Evolutionary conservation across 2,888 invertebrate species (phyloP).

Genomic region (Limulus polyphemus): DNA sequence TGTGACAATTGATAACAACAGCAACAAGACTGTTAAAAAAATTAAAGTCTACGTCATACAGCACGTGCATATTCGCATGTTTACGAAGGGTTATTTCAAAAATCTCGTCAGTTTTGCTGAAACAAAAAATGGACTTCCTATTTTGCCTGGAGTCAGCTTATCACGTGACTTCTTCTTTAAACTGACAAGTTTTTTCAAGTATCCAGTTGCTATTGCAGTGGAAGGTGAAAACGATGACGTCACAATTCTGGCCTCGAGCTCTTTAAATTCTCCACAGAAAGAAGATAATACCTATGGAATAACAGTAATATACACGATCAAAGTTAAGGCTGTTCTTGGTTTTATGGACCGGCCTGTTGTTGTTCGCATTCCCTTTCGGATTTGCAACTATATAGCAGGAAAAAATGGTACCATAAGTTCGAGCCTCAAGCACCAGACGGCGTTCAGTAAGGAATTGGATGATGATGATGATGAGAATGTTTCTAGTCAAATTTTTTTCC

Average conservation of each 20-base stretch:
- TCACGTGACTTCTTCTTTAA: slow-evolving; percentile 18
- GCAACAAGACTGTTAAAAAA: slow-evolving; percentile 66
- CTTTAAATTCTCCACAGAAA: slow-evolving; percentile 8
- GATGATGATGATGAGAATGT: too few species aligned
- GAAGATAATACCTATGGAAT: slow-evolving; percentile 25
- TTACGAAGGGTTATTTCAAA: slow-evolving; percentile 86
- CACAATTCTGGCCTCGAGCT: slow-evolving; percentile 15
- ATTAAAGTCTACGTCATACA: slow-evolving; percentile 74
- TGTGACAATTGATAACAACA: slow-evolving; percentile 62
- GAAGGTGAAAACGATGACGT: slow-evolving; percentile 15
- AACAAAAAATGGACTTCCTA: slow-evolving; percentile 16
- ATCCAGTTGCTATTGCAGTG: slow-evolving; percentile 22
- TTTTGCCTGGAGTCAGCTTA: slow-evolving; percentile 16
- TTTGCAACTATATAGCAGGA: slow-evolving; percentile 10
- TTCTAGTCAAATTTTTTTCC: too few species aligned
- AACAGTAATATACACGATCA: slow-evolving; percentile 21
- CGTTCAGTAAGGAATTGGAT: too few species aligned
- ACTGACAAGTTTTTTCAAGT: slow-evolving; percentile 15
- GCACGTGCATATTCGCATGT: slow-evolving; percentile 87
- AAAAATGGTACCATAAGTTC: too few species aligned
- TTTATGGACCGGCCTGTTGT: slow-evolving; percentile 21
- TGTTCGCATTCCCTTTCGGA: slow-evolving; percentile 18
- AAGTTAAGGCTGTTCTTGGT: slow-evolving; percentile 21
- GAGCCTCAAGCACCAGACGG: too few species aligned
- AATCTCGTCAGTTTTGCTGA: slow-evolving; percentile 55